These are phyloP conservation scores for Neosilurus hyrtlii DNA, from an alignment of 2,797 vertebrate genomes.

Conservation along the genomic window DNA sequence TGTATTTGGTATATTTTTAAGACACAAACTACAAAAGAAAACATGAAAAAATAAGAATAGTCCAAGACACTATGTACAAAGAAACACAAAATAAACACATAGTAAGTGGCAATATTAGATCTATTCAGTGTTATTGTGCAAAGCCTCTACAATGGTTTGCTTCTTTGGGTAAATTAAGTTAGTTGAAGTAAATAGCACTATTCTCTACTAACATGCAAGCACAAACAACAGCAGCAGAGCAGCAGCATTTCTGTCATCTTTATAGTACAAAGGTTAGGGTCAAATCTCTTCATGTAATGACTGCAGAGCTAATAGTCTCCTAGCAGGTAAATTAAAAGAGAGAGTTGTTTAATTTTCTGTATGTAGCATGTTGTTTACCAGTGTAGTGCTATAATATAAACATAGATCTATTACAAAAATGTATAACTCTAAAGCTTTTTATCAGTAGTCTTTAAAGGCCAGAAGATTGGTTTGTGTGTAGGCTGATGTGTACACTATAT, in stretches of 20 bases:
- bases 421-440: not conserved
- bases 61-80: constrained; percentile 38
- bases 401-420: not conserved
- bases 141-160: constrained; percentile 55
- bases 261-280: constrained; percentile 32
- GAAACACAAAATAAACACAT: constrained; percentile 36
- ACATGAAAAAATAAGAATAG: not conserved
- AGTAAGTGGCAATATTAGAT: constrained; percentile 66
- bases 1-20: constrained; percentile 11
- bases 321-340: not conserved
- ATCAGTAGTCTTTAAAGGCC: not conserved
- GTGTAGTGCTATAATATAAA: not conserved
- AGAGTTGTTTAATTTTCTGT: not conserved
- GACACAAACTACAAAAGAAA: not conserved
- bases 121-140: constrained; percentile 59
- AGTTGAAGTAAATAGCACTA: constrained; percentile 50
- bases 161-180: constrained; percentile 52
- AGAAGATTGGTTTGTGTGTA: not conserved
- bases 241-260: constrained; percentile 63
- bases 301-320: not conserved
- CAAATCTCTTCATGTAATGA: not conserved
- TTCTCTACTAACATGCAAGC: constrained; percentile 41
- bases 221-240: constrained; percentile 50
- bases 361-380: not conserved
- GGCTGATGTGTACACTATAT: not conserved